Conservation (phyloP, 2,888 invertebrate species). For the Galerucella nymphaeae region DNA sequence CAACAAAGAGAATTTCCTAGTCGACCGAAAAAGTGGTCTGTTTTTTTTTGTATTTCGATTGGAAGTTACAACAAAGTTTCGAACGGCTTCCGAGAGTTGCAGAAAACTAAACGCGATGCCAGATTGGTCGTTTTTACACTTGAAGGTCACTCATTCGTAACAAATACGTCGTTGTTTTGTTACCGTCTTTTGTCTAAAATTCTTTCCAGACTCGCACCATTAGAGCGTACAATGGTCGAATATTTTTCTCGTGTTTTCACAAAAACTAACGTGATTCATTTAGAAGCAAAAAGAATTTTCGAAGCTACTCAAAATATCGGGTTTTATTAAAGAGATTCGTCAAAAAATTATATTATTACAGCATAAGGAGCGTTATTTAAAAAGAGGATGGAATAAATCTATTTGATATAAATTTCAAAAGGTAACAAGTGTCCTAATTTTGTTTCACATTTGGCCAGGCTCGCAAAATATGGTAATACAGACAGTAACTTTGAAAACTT, state of each 20-base stretch:
- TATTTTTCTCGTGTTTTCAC: constrained; percentile 21
- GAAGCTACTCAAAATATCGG: constrained; percentile 2
- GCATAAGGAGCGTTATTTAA: too few species aligned
- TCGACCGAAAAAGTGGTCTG: background rate
- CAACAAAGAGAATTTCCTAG: background rate
- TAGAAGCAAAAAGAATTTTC: constrained; percentile 11
- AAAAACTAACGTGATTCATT: constrained; percentile 31
- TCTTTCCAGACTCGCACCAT: constrained; percentile 32
- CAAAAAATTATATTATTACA: background rate
- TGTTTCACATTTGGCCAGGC: too few species aligned
- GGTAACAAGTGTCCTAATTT: too few species aligned
- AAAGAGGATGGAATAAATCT: too few species aligned
- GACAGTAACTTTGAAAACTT: too few species aligned
- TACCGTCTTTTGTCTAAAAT: constrained; percentile 35
- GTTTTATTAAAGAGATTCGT: background rate
- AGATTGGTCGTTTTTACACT: constrained; percentile 35
- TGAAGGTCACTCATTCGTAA: constrained; percentile 40
- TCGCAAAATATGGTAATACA: too few species aligned
- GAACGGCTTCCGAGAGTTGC: constrained; percentile 27
- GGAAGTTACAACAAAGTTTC: constrained; percentile 27
- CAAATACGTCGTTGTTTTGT: constrained; percentile 37
- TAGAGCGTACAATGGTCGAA: constrained; percentile 30
- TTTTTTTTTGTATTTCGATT: constrained; percentile 10
- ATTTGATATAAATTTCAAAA: too few species aligned
- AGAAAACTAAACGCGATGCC: constrained; percentile 25